These are phyloP conservation scores for Dryocosmus kuriphilus DNA, from an alignment of 2,888 invertebrate genomes.

Conservation along the genomic window DNA sequence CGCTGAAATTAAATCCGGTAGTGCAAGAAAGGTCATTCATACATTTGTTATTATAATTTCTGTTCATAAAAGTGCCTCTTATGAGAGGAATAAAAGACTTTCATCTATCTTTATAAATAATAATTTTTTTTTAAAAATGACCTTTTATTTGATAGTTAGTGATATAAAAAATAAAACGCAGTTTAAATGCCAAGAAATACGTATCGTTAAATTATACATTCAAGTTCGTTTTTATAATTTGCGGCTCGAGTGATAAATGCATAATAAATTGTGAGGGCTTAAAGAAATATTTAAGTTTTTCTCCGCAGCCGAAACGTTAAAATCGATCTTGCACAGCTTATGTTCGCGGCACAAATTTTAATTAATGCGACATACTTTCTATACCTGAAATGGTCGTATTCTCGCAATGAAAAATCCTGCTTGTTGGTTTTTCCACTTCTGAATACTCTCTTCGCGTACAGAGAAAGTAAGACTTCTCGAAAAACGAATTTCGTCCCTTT, in stretches of 20 bases:
- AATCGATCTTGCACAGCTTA: conserved; percentile 26
- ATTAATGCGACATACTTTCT: conserved; percentile 75
- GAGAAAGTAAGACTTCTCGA: neutral
- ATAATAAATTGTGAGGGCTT: conserved; percentile 9
- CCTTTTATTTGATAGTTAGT: too few relatives aligned
- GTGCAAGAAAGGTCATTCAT: neutral
- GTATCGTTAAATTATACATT: neutral
- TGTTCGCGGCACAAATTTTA: conserved; percentile 59
- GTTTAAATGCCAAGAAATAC: too few relatives aligned
- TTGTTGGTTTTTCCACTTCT: conserved; percentile 10
- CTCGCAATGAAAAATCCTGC: conserved; percentile 38
- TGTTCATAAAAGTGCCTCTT: neutral
- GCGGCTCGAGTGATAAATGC: neutral
- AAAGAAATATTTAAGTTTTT: conserved; percentile 35
- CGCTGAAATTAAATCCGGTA: neutral
- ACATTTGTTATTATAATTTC: neutral
- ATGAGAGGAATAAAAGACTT: neutral
- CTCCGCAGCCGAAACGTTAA: neutral
- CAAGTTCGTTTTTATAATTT: neutral
- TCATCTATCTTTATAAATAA: too few relatives aligned
- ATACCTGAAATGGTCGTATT: conserved; percentile 65
- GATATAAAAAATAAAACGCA: too few relatives aligned
- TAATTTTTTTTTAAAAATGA: too few relatives aligned
- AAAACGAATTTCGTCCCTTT: neutral
- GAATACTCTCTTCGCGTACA: neutral